Conservation (phyloP, 1,140 invertebrate genomes). For the Drosophila melanica region DNA sequence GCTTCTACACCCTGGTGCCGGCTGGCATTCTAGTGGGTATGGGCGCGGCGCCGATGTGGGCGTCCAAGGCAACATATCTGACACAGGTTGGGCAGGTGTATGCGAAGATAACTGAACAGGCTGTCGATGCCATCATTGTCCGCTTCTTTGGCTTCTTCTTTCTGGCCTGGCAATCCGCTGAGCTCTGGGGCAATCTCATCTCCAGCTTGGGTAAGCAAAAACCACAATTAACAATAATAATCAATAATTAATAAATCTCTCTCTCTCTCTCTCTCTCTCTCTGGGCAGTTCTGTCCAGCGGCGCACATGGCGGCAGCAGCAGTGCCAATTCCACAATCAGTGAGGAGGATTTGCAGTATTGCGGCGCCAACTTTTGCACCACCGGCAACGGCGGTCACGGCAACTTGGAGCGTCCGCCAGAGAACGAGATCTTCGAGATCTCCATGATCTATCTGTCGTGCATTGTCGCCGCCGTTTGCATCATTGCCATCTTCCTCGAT, state of each 20-base stretch:
- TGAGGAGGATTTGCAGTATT: conserved; percentile 86
- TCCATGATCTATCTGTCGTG: conserved; percentile 94
- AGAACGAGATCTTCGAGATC: conserved; percentile 94
- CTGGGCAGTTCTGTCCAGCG: conserved; percentile 90
- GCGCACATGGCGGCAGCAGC: conserved; percentile 87
- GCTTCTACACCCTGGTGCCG: conserved; percentile 95
- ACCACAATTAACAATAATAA: no score
- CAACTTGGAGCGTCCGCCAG: conserved; percentile 90
- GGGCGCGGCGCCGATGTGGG: conserved; percentile 98
- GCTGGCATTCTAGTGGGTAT: conserved; percentile 94
- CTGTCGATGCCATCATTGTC: conserved; percentile 95
- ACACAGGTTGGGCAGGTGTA: conserved; percentile 96
- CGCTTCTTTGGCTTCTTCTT: conserved; percentile 99
- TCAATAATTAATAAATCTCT: no score
- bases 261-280: no score
- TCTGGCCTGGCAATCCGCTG: conserved; percentile 97
- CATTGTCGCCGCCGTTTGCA: conserved; percentile 92
- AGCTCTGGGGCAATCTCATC: conserved; percentile 97
- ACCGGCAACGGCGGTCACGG: conserved; percentile 87
- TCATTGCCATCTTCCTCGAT: conserved; percentile 95
- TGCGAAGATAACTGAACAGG: conserved; percentile 93
- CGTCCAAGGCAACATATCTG: conserved; percentile 97
- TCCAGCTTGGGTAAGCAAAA: conserved; percentile 89
- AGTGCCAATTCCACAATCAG: conserved; percentile 84
- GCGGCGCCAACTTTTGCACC: conserved; percentile 94